Conservation (phyloP, 1,140 invertebrate species). For the Acromyrmex heyeri region DNA sequence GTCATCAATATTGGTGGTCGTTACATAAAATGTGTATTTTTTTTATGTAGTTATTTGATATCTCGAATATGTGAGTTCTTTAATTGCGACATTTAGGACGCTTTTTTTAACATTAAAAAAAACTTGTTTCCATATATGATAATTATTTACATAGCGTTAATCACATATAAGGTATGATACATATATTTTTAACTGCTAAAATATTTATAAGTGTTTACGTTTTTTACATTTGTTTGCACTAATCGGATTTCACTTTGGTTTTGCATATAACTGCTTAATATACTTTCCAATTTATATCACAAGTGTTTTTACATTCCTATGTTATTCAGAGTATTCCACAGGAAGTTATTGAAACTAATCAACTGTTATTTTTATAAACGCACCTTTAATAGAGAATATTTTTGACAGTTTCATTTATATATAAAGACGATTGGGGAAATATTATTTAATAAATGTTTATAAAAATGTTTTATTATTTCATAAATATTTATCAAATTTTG, state of each 20-base stretch:
- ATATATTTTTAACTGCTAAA: not conserved
- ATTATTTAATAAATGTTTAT: no score
- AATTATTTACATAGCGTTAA: not conserved
- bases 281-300: conserved; percentile 29
- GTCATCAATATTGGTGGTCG: not conserved
- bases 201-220: conserved; percentile 29
- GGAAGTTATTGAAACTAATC: no score
- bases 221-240: conserved; percentile 42
- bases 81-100: not conserved
- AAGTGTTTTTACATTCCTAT: conserved; percentile 14
- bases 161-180: not conserved
- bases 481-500: no score
- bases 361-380: no score
- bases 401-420: no score
- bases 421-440: no score
- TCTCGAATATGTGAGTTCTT: conserved; percentile 22
- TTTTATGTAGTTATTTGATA: not conserved
- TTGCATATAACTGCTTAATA: conserved; percentile 36
- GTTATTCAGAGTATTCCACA: not conserved
- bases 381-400: no score
- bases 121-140: not conserved
- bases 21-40: not conserved
- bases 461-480: no score
- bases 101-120: not conserved
- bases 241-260: conserved; percentile 48